A percentile compares a stretch with the other conserved stretches of the same genome.
phyloP scores from a whole-genome alignment of 2,113 vertebrate genomes.

The Charadrius vociferus region DNA sequence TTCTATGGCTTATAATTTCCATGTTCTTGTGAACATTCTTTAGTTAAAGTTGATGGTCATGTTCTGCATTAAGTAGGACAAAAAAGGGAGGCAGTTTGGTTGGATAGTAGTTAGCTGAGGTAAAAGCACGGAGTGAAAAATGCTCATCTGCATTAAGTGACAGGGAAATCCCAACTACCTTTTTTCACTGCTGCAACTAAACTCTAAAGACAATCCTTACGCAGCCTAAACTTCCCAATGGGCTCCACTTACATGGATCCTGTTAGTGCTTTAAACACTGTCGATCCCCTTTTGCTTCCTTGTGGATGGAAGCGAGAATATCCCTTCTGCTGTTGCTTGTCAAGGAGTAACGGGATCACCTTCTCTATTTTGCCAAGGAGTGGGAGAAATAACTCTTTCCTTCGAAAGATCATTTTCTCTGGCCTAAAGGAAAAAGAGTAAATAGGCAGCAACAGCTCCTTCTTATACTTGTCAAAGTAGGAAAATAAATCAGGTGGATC shows the following conservation, averaged over 20 bases:
- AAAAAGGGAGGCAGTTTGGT: slow-evolving; percentile 16
- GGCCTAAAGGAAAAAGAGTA: neutral
- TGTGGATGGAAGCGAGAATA: neutral
- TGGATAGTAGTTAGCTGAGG: slow-evolving; percentile 23
- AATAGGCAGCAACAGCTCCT: neutral
- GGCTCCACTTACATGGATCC: neutral
- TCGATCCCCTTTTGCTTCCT: neutral
- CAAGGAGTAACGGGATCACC: neutral
- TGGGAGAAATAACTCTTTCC: neutral
- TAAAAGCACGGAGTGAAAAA: slow-evolving; percentile 31
- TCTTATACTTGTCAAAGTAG: neutral
- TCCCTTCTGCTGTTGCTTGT: neutral
- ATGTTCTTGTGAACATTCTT: slow-evolving; percentile 25
- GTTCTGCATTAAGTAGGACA: slow-evolving; percentile 8
- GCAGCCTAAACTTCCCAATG: neutral
- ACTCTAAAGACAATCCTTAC: neutral
- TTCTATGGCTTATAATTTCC: slow-evolving; percentile 44
- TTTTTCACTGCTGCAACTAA: neutral
- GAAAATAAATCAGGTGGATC: neutral
- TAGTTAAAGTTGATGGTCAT: slow-evolving; percentile 16
- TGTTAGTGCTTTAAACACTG: neutral
- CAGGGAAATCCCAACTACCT: neutral
- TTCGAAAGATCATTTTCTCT: neutral
- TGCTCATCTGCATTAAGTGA: slow-evolving; percentile 9
- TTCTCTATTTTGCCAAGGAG: neutral